Evolutionary conservation across 1,140 invertebrate genomes (phyloP).

Genomic region (Pseudomyrmex sp.): DNA sequence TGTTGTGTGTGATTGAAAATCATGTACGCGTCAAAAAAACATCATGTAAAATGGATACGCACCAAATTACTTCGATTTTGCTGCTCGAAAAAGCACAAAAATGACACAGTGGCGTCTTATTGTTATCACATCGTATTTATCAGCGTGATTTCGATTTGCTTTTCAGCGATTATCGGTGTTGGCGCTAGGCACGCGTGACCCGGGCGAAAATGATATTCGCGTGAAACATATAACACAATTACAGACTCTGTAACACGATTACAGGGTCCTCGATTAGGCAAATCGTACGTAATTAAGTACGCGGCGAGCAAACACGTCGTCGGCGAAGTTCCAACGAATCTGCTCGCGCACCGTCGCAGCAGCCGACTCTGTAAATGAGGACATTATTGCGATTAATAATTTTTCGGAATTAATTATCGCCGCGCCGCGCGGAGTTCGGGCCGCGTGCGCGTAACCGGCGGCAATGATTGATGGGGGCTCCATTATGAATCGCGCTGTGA

Average conservation of each 20-base stretch:
- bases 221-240: constrained; percentile 39
- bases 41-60: not conserved
- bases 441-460: constrained; percentile 71
- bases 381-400: constrained; percentile 81
- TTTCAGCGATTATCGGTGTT: not conserved
- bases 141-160: not conserved
- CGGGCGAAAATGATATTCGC: constrained; percentile 27
- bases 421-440: constrained; percentile 54
- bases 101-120: not conserved
- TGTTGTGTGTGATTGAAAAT: constrained; percentile 12
- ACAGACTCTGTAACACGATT: constrained; percentile 22
- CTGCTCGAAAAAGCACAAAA: not conserved
- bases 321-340: constrained; percentile 57
- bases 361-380: constrained; percentile 70
- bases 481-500: constrained; percentile 81
- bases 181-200: not conserved
- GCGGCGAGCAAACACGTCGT: constrained; percentile 22
- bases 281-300: constrained; percentile 66
- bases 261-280: constrained; percentile 62
- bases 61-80: not conserved
- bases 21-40: constrained; percentile 17
- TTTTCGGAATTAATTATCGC: constrained; percentile 82
- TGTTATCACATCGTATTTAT: not conserved
- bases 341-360: constrained; percentile 39
- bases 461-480: constrained; percentile 80